phyloP scores from a whole-genome alignment of 1,140 invertebrate species.

The Leptinotarsa defecta region DNA sequence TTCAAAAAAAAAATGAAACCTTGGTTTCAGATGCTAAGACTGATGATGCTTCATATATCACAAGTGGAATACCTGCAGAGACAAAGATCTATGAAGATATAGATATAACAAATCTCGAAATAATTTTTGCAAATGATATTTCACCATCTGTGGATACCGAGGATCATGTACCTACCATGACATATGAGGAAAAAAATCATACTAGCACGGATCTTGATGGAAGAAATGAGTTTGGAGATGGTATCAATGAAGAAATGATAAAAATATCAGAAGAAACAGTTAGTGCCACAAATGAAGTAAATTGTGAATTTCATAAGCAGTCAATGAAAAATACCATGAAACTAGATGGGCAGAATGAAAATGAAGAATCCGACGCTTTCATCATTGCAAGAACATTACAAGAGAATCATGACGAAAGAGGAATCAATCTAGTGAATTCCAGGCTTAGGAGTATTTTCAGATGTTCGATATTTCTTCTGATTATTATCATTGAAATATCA shows the following conservation, averaged over 20 bases:
- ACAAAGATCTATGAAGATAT: too few relatives aligned
- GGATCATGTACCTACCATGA: not conserved
- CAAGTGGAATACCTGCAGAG: not conserved
- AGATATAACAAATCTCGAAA: not conserved
- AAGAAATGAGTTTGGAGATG: not conserved
- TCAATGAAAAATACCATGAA: too few relatives aligned
- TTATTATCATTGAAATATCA: too few relatives aligned
- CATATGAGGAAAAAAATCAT: not conserved
- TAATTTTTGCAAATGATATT: not conserved
- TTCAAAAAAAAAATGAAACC: not conserved
- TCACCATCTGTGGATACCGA: not conserved
- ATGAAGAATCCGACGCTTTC: too few relatives aligned
- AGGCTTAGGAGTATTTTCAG: too few relatives aligned
- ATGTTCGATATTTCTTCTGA: too few relatives aligned
- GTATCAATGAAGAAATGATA: not conserved
- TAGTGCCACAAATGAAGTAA: not conserved
- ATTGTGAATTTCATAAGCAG: not conserved
- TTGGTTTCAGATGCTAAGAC: not conserved
- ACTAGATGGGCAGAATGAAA: too few relatives aligned
- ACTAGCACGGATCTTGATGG: not conserved
- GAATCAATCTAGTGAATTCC: too few relatives aligned
- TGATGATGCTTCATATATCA: slow-evolving; percentile 2
- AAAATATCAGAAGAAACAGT: not conserved
- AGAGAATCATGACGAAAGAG: too few relatives aligned
- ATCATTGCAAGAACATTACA: too few relatives aligned